phyloP scores from a whole-genome alignment of 2,888 invertebrate species.

The Zele albiditarsus region DNA sequence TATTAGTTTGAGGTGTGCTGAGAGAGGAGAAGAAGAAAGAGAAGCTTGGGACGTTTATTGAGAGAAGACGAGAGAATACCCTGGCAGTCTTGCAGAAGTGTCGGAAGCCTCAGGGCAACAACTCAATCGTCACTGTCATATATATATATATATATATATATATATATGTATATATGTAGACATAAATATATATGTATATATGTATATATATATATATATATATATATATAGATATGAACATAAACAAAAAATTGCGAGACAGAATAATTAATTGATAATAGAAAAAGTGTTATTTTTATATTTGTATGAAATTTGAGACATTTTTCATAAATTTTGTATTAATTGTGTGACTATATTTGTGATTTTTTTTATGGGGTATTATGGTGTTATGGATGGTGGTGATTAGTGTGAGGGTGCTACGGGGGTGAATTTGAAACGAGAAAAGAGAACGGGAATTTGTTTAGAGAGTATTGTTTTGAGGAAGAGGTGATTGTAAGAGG shows the following conservation, averaged over 20 bases:
- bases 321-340: no score
- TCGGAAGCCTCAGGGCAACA: slow-evolving; percentile 52
- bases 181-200: no score
- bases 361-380: slow-evolving; percentile 13
- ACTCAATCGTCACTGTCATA: slow-evolving; percentile 27
- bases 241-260: neutral
- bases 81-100: slow-evolving; percentile 52
- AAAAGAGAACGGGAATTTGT: neutral
- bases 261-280: neutral
- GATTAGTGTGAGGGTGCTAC: neutral
- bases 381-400: neutral
- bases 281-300: no score
- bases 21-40: slow-evolving; percentile 1
- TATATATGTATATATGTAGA: no score
- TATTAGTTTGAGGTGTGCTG: neutral
- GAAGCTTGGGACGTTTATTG: slow-evolving; percentile 44
- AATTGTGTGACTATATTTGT: no score
- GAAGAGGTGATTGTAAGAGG: no score
- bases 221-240: neutral
- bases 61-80: slow-evolving; percentile 34
- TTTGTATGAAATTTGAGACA: no score
- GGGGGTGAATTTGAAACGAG: neutral
- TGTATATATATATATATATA: neutral
- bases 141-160: slow-evolving; percentile 18
- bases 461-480: no score